Percentiles rank a stretch among this genome's conserved stretches.
phyloP scores from a whole-genome alignment of 2,113 vertebrate genomes.

The Sarotherodon lohbergeri region DNA sequence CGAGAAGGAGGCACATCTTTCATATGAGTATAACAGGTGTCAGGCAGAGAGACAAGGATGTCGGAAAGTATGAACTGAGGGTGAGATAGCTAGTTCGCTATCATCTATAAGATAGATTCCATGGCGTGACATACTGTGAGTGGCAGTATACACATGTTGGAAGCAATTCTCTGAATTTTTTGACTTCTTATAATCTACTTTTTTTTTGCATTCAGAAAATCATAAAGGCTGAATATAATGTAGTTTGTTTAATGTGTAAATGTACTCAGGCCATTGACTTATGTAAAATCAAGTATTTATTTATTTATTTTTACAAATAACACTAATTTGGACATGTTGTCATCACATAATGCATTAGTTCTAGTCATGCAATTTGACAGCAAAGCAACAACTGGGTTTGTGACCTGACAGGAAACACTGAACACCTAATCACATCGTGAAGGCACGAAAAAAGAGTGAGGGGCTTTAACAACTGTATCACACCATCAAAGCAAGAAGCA shows the following conservation, averaged over 20 bases:
- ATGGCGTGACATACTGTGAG: slow-evolving; percentile 20
- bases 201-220: neutral
- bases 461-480: neutral
- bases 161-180: neutral
- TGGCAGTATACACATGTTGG: neutral
- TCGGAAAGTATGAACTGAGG: slow-evolving; percentile 53
- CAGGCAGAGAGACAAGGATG: slow-evolving; percentile 11
- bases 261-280: neutral
- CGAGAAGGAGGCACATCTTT: neutral
- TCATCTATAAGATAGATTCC: slow-evolving; percentile 31
- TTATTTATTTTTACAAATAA: neutral
- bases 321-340: neutral
- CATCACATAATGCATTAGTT: neutral
- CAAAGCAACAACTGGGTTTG: neutral
- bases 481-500: slow-evolving; percentile 13
- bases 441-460: neutral
- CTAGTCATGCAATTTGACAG: neutral
- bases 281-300: neutral
- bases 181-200: neutral
- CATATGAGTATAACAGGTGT: neutral
- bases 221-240: neutral
- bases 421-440: neutral
- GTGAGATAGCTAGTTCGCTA: neutral
- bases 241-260: neutral
- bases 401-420: neutral